phyloP scores from a whole-genome alignment of 2,797 vertebrate species.

The Coluber constrictor region DNA sequence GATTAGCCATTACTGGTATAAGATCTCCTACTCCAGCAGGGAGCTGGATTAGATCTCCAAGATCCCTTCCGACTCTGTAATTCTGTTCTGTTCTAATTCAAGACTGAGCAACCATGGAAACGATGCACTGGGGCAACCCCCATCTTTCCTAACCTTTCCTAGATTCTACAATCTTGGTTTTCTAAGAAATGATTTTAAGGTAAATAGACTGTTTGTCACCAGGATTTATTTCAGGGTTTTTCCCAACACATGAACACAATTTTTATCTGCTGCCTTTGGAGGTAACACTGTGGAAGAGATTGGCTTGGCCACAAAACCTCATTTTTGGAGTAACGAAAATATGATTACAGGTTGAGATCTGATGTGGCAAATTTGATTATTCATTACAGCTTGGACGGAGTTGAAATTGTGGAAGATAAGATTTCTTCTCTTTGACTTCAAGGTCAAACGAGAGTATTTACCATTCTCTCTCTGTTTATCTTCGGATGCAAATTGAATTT shows the following conservation, averaged over 20 bases:
- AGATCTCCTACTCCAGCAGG: too few species aligned
- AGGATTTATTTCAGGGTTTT: not conserved
- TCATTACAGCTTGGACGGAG: constrained; percentile 62
- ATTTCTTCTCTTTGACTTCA: constrained; percentile 71
- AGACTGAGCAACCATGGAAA: not conserved
- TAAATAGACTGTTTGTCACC: not conserved
- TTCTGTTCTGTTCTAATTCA: not conserved
- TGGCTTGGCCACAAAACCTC: not conserved
- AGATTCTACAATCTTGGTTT: not conserved
- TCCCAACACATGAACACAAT: not conserved
- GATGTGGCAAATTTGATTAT: constrained; percentile 62
- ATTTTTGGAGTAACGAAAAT: constrained; percentile 18
- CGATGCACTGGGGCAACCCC: not conserved
- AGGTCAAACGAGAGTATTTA: constrained; percentile 76
- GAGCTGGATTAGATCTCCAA: too few species aligned
- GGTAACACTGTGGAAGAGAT: not conserved
- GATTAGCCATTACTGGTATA: too few species aligned
- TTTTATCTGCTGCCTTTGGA: not conserved
- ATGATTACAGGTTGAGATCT: constrained; percentile 52
- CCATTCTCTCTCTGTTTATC: constrained; percentile 74
- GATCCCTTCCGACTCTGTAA: not conserved
- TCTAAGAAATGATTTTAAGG: not conserved
- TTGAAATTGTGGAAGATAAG: constrained; percentile 70
- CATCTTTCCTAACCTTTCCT: not conserved
- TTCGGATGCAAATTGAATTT: constrained; percentile 75